These are phyloP conservation scores for Drosophila nebulosa DNA, from an alignment of 1,140 invertebrate species.

Conservation along the genomic window DNA sequence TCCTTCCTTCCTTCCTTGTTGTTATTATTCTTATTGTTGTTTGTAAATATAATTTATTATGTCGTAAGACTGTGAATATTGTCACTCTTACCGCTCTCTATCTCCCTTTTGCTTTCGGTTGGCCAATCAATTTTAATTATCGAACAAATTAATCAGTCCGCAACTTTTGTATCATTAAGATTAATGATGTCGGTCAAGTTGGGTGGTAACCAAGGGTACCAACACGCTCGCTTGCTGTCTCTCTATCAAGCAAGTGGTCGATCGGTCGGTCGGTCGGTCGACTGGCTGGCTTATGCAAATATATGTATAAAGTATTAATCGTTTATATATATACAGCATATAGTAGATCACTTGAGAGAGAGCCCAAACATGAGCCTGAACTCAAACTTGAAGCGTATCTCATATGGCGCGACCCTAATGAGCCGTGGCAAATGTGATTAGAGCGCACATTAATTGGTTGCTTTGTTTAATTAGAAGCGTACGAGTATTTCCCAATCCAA, in stretches of 20 bases:
- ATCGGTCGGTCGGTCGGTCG: no score
- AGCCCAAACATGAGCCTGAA: constrained; percentile 29
- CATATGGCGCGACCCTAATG: constrained; percentile 53
- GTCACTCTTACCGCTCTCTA: neutral
- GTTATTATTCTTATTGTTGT: constrained; percentile 54
- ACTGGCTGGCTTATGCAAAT: constrained; percentile 32
- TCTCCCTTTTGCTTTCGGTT: constrained; percentile 6
- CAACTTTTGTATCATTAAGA: constrained; percentile 76
- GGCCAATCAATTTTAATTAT: constrained; percentile 76
- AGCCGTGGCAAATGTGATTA: constrained; percentile 72
- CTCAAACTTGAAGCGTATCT: constrained; percentile 56
- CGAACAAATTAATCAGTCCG: constrained; percentile 74
- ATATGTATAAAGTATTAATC: neutral
- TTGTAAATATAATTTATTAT: constrained; percentile 58
- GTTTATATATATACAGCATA: neutral
- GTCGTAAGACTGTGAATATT: constrained; percentile 38
- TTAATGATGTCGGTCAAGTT: constrained; percentile 65
- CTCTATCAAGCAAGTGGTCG: neutral
- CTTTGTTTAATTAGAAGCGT: constrained; percentile 59
- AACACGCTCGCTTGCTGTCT: neutral
- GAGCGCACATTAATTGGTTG: constrained; percentile 65
- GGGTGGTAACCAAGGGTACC: constrained; percentile 51
- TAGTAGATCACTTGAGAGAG: constrained; percentile 10
- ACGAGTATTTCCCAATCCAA: constrained; percentile 15
- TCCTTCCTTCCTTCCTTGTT: constrained; percentile 42